A percentile compares a stretch with the other conserved stretches of the same genome.
phyloP scores from a whole-genome alignment of 2,113 vertebrate genomes.

The Zeus faber region DNA sequence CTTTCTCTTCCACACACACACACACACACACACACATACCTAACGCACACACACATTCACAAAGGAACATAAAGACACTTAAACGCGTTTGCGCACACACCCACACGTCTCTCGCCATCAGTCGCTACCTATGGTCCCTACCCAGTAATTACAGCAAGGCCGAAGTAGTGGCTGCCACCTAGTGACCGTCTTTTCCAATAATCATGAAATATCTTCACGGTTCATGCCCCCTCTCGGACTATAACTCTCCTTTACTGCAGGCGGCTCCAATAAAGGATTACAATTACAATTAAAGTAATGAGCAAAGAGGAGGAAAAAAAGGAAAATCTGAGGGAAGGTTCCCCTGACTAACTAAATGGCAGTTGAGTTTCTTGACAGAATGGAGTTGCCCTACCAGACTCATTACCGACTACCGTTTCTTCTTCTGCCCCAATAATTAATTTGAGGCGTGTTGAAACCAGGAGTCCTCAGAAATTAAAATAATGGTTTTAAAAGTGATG shows the following conservation, averaged over 20 bases:
- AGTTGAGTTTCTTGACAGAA: slow-evolving; percentile 72
- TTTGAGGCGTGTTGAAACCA: slow-evolving; percentile 60
- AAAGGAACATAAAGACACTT: slow-evolving; percentile 6
- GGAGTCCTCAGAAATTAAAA: slow-evolving; percentile 61
- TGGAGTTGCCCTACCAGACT: slow-evolving; percentile 61
- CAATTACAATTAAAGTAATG: slow-evolving; percentile 83
- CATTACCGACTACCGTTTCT: slow-evolving; percentile 62
- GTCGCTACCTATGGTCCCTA: slow-evolving; percentile 53
- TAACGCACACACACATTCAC: no score
- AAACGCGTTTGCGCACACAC: no score
- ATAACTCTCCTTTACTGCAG: slow-evolving; percentile 81
- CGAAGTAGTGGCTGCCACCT: slow-evolving; percentile 74
- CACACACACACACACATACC: no score
- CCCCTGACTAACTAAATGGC: slow-evolving; percentile 74
- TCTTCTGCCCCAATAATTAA: slow-evolving; percentile 67
- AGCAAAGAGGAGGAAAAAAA: slow-evolving; percentile 72
- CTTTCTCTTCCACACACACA: no score
- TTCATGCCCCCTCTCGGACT: slow-evolving; percentile 68
- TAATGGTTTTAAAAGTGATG: slow-evolving; percentile 56
- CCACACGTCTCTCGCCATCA: slow-evolving; percentile 31
- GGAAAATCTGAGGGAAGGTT: slow-evolving; percentile 68
- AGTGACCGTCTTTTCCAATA: slow-evolving; percentile 79
- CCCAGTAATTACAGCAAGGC: slow-evolving; percentile 65
- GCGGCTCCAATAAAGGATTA: slow-evolving; percentile 79
- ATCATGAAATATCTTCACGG: slow-evolving; percentile 76